Conservation (phyloP, 1,140 invertebrate species). For the Choristoneura fumiferana region DNA sequence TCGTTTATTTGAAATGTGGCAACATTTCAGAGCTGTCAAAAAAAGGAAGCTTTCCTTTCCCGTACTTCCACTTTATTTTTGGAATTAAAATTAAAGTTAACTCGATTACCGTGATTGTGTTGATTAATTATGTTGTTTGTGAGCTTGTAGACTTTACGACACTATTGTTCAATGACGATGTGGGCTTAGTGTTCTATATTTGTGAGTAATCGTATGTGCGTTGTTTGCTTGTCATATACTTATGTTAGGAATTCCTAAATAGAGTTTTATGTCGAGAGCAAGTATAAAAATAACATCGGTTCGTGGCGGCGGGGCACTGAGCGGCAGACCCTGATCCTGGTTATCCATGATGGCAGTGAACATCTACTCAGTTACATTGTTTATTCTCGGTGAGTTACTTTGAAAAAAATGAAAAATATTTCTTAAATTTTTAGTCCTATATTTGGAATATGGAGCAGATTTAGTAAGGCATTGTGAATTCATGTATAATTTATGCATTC, state of each 20-base stretch:
- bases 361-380: slow-evolving; percentile 37
- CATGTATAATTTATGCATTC: background rate
- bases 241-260: slow-evolving; percentile 69
- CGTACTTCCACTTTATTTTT: slow-evolving; percentile 12
- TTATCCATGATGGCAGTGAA: slow-evolving; percentile 47
- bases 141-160: background rate
- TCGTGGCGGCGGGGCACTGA: slow-evolving; percentile 47
- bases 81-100: slow-evolving; percentile 18
- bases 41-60: slow-evolving; percentile 3
- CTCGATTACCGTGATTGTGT: slow-evolving; percentile 15
- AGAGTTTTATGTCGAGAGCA: slow-evolving; percentile 71
- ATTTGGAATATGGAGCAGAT: slow-evolving; percentile 1
- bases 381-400: slow-evolving; percentile 51
- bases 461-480: background rate
- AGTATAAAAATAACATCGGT: slow-evolving; percentile 74
- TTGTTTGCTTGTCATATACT: slow-evolving; percentile 68
- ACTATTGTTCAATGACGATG: background rate
- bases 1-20: background rate
- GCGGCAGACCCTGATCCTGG: slow-evolving; percentile 42
- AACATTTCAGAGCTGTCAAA: slow-evolving; percentile 3
- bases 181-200: slow-evolving; percentile 22
- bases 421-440: background rate
- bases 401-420: slow-evolving; percentile 25
- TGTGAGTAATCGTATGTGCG: slow-evolving; percentile 42
- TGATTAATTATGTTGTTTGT: slow-evolving; percentile 16